Conservation (phyloP, 1,140 invertebrate species). For the Palaemon carinicauda region DNA sequence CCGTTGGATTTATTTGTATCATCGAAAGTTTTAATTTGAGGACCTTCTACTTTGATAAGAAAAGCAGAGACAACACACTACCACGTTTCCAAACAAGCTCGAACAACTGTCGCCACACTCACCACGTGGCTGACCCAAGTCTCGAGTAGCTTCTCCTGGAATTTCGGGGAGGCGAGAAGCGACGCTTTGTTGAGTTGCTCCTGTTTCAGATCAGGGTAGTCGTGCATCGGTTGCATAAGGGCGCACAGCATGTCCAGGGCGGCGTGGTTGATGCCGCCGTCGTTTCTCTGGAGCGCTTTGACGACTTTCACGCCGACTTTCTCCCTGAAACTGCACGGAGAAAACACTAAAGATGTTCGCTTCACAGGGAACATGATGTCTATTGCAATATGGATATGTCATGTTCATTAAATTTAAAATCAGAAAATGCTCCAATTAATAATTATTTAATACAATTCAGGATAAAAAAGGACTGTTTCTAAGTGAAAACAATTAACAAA, state of each 20-base stretch:
- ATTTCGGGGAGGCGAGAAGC: conserved; percentile 88
- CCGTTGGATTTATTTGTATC: no score
- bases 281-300: conserved; percentile 85
- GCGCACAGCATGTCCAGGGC: conserved; percentile 97
- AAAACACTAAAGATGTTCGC: neutral
- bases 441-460: no score
- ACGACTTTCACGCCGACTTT: conserved; percentile 91
- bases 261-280: conserved; percentile 91
- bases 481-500: no score
- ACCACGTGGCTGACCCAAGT: conserved; percentile 97
- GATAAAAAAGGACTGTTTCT: no score
- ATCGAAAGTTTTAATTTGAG: no score
- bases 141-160: conserved; percentile 91
- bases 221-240: conserved; percentile 98
- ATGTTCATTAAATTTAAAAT: no score
- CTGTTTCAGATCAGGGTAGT: conserved; percentile 90
- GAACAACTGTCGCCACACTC: conserved; percentile 65
- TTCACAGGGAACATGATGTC: neutral
- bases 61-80: neutral
- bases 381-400: no score
- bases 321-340: conserved; percentile 82
- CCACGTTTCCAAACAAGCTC: neutral
- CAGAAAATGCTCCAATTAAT: no score
- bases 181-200: conserved; percentile 75
- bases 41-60: no score